Percentiles rank a stretch among this genome's conserved stretches.
Evolutionary conservation across 64 coral and sea anemone genomes (phyloP).

Genomic region (Platygyra sinensis): DNA sequence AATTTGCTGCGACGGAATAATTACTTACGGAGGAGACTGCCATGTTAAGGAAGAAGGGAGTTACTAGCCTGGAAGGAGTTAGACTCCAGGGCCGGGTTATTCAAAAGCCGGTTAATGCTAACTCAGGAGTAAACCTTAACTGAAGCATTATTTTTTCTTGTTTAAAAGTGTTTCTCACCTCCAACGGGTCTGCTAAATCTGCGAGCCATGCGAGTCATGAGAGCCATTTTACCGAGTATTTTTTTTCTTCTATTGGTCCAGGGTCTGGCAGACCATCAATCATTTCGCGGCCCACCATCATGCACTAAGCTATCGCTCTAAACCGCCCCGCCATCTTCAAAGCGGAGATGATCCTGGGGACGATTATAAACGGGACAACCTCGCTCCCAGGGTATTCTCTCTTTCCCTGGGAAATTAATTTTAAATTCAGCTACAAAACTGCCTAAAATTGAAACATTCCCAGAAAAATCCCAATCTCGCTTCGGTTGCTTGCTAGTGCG

Average conservation of each 20-base stretch:
- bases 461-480: conserved; percentile 11
- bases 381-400: conserved; percentile 43
- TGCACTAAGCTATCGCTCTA: background rate
- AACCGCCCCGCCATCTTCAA: background rate
- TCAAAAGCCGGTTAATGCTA: too few species aligned
- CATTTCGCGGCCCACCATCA: background rate
- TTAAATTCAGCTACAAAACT: background rate
- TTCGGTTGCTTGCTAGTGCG: conserved; percentile 5
- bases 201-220: background rate
- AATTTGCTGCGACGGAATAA: too few species aligned
- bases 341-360: conserved; percentile 12
- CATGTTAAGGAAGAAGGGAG: too few species aligned
- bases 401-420: background rate
- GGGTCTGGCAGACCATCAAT: background rate
- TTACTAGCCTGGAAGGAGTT: too few species aligned
- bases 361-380: conserved; percentile 33
- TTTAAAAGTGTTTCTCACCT: too few species aligned
- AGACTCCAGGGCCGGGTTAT: too few species aligned
- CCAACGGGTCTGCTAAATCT: too few species aligned
- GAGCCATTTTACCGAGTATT: background rate
- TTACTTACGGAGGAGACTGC: too few species aligned
- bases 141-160: too few species aligned
- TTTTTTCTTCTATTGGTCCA: background rate
- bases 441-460: background rate
- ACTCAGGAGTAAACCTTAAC: too few species aligned